Evolutionary conservation across 2,888 invertebrate species (phyloP).

Genomic region (Lochmaea capreae): DNA sequence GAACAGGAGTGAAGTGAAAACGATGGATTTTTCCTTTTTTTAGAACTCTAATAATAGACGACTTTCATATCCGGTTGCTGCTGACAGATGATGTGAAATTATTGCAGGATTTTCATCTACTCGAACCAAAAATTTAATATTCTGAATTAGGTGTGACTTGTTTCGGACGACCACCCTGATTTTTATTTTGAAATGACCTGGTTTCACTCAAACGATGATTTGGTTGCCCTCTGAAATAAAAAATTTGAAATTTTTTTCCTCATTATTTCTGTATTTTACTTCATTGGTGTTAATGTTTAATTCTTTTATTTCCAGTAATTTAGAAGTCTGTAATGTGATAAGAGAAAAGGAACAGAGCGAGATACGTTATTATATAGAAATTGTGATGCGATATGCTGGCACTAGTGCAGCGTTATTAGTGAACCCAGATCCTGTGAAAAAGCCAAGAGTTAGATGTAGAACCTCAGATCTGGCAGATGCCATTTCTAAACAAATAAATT

Average conservation of each 20-base stretch:
- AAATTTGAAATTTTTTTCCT: background rate
- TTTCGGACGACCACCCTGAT: too few relatives aligned
- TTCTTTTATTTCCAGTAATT: conserved; percentile 66
- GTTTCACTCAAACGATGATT: too few relatives aligned
- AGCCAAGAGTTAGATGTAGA: conserved; percentile 84
- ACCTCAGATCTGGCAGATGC: conserved; percentile 76
- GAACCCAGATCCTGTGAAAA: conserved; percentile 70
- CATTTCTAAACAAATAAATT: conserved; percentile 86
- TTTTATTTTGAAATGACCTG: too few relatives aligned
- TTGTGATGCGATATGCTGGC: conserved; percentile 72
- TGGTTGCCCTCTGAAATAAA: too few relatives aligned
- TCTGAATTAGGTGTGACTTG: too few relatives aligned
- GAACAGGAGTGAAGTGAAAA: too few relatives aligned
- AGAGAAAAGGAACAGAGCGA: conserved; percentile 65
- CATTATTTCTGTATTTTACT: background rate
- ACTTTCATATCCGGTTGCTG: too few relatives aligned
- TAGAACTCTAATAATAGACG: too few relatives aligned
- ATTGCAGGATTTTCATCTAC: too few relatives aligned
- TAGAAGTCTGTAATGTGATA: conserved; percentile 75
- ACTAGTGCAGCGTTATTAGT: conserved; percentile 62
- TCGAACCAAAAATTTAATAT: too few relatives aligned
- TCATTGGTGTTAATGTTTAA: background rate
- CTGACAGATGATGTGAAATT: too few relatives aligned
- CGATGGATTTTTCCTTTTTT: too few relatives aligned
- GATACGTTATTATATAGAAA: conserved; percentile 76